phyloP scores from a whole-genome alignment of 2,888 invertebrate species.

The Ischnus inquisitorius region DNA sequence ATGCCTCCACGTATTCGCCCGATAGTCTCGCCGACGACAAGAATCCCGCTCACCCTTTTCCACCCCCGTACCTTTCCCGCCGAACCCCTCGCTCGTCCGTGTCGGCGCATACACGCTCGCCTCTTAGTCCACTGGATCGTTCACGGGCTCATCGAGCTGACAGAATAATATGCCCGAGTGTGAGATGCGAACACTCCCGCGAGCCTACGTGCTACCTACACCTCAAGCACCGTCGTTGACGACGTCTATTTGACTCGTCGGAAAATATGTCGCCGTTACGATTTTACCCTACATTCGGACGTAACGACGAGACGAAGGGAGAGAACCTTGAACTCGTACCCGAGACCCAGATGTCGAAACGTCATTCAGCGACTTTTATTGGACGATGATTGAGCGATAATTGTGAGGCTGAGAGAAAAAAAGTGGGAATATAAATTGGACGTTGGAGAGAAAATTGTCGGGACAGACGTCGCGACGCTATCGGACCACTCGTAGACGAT shows the following conservation, averaged over 20 bases:
- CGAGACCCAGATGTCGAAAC: background rate
- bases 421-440: no score
- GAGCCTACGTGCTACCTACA: background rate
- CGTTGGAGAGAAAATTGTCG: no score
- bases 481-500: background rate
- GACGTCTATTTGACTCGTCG: background rate
- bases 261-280: no score
- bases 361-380: background rate
- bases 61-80: no score
- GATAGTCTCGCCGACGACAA: conserved; percentile 32
- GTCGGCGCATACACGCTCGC: conserved; percentile 22
- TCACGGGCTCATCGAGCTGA: conserved; percentile 36
- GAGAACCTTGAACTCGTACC: background rate
- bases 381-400: no score
- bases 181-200: background rate
- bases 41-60: conserved; percentile 4
- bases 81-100: conserved; percentile 1
- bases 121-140: conserved; percentile 47
- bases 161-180: conserved; percentile 40
- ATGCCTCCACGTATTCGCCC: conserved; percentile 58
- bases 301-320: background rate
- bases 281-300: background rate
- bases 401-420: no score
- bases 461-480: no score
- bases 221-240: background rate